Evolutionary conservation across 2,113 vertebrate genomes (phyloP), one percentile per base, ranked within the genome.

Genomic region (Motacilla alba): DNA sequence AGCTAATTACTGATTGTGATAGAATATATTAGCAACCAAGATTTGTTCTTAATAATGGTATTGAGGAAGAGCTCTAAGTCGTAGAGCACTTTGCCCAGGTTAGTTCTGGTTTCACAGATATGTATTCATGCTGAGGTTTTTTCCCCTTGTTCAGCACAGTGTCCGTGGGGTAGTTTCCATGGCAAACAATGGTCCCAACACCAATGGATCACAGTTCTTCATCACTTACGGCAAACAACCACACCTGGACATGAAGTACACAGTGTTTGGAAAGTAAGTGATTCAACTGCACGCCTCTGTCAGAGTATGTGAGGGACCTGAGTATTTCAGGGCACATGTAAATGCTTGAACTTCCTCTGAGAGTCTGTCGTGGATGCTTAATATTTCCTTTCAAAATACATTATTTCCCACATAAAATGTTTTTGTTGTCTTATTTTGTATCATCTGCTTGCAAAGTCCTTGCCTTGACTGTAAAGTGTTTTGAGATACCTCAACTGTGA

Each of bases 221-320:
- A 99, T 99, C 97, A 99, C 99, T 7, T 99, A 99, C 0, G 99
- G 98, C 90, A 99, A 99, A 94, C 99, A 99, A 91, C 99, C 99
- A 0, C 99, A 99, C 72, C 97, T 99, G 84, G 99, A 99, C 95
- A 99, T 99, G 99, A 99, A 99, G 96, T 99, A 99, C 94, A 99
- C 99, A 0, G 98, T 99, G 66, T 99, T 99, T 98, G 99, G 99
- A 95, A 99, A 99, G 99, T 99, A 97, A 90, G 99, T 97, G 82
- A 91, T 63, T 33, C 66, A 39, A 4, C 64, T 62, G 58, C 41
- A 2, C 1, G 1, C 35, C 39, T 82, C 23, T 58, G 10, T 11
- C 35, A 5, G 31, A 37, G 41, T 7, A 9, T 75, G 12, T 33
- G 64, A 82, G 47, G 39, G 46, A 59, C 22, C 22, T 47, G 30